Evolutionary conservation across 2,888 invertebrate species (phyloP).

Genomic region (Silvanus unidentatus): DNA sequence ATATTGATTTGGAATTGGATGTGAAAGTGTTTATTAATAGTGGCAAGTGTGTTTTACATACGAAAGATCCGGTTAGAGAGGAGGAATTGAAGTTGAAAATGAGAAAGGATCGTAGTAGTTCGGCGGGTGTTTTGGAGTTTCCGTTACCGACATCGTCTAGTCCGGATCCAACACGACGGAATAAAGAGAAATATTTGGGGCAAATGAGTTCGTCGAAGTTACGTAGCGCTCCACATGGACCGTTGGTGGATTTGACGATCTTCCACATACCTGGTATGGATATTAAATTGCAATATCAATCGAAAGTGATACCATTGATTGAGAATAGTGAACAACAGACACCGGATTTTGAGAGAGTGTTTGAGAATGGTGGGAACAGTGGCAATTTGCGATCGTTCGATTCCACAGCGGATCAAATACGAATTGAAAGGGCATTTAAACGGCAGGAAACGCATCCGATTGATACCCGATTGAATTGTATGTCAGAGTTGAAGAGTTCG

Average conservation of each 20-base stretch:
- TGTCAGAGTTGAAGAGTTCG: constrained; percentile 27
- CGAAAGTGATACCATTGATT: constrained; percentile 33
- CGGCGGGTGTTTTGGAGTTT: constrained; percentile 43
- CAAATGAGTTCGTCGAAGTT: constrained; percentile 38
- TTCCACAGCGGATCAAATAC: constrained; percentile 35
- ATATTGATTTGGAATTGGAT: constrained; percentile 92
- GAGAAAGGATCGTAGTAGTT: constrained; percentile 62
- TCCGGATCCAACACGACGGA: constrained; percentile 42
- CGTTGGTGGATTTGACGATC: constrained; percentile 70
- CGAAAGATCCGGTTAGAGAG: constrained; percentile 69
- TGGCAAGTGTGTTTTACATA: constrained; percentile 94
- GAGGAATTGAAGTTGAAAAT: constrained; percentile 61
- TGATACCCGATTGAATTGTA: constrained; percentile 20
- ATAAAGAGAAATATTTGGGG: constrained; percentile 40
- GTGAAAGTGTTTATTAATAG: constrained; percentile 95
- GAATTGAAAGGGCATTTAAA: constrained; percentile 43
- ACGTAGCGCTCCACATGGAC: constrained; percentile 40
- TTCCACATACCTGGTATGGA: constrained; percentile 89
- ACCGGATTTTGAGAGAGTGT: constrained; percentile 34
- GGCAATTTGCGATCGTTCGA: constrained; percentile 12
- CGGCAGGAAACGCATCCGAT: constrained; percentile 32
- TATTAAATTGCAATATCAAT: constrained; percentile 52
- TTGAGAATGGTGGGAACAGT: constrained; percentile 20
- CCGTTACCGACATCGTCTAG: constrained; percentile 37
- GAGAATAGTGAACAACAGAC: constrained; percentile 21